Conservation (phyloP, 53 echinoderm and acorn worm species). For the Glandiceps talaboti region DNA sequence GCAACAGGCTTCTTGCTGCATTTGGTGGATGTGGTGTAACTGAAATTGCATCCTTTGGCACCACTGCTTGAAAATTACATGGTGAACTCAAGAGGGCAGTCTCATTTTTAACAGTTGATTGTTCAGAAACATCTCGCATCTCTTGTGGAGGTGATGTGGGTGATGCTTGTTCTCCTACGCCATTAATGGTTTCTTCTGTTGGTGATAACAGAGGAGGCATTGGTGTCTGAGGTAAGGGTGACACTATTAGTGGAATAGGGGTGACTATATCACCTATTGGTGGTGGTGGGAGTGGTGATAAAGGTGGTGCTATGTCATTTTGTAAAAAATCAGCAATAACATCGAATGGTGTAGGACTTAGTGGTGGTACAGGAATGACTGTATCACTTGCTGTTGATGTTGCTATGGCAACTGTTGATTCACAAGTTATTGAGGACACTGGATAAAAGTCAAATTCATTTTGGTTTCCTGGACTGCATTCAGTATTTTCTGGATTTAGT, state of each 20-base stretch:
- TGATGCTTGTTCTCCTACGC: not conserved
- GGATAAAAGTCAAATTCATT: too few species aligned
- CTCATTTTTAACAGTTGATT: not conserved
- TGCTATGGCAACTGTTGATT: too few species aligned
- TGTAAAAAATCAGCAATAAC: not conserved
- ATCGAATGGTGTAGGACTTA: too few species aligned
- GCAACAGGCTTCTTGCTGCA: slow-evolving; percentile 21
- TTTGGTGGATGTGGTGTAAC: slow-evolving; percentile 38
- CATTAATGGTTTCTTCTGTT: not conserved
- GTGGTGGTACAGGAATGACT: too few species aligned
- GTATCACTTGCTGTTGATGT: too few species aligned
- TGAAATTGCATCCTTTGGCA: slow-evolving; percentile 53
- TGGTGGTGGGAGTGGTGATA: slow-evolving; percentile 44
- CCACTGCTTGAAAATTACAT: slow-evolving; percentile 54
- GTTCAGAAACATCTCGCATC: too few species aligned
- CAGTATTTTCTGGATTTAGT: too few species aligned
- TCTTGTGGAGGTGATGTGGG: too few species aligned
- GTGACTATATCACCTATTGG: slow-evolving; percentile 28
- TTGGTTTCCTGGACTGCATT: too few species aligned
- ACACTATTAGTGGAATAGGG: slow-evolving; percentile 8
- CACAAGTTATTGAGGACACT: too few species aligned
- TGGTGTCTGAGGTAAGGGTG: not conserved
- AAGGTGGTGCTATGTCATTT: slow-evolving; percentile 27
- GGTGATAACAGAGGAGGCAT: not conserved
- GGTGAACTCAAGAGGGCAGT: slow-evolving; percentile 49